Evolutionary conservation across 1,140 invertebrate genomes (phyloP), one percentile per base, ranked within the genome.

Genomic region (Brachystomella parvula): DNA sequence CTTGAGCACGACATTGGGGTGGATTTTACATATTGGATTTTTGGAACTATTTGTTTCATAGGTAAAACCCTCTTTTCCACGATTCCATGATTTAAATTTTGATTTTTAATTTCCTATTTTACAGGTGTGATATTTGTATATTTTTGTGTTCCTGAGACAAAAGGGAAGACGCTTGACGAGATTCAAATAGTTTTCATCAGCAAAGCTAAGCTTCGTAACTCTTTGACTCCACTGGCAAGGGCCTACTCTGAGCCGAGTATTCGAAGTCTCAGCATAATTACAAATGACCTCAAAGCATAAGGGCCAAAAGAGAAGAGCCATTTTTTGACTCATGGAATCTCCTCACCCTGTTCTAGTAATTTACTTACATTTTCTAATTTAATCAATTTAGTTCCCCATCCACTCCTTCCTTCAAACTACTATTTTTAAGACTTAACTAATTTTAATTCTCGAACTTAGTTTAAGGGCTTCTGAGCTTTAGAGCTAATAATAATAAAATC

Each of bases 11-110:
- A 72, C 19, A 73, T 85, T 44, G 78, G 79, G 35, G 73, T 77
- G 1, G 83, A 83, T 63, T 77, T 73, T 15, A 77, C 79, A 6
- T 86, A 84, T 70, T 82, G 80, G 78, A 74, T 80, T 65, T 86
- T 83, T 73, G 77, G 81, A 2, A 76, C 75, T 26, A 76, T 85
- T 69, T 82, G 82, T 2, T 69, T 79, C 26, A 32, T 83, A 62
- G 78, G 84, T 33, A 78, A 15, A 53, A 26, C 21, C 24, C 49
- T 17, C 6, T 26, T 53, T 3, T 53, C 24, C 12, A 53, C 24
- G 12, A 24, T 17, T 24, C 49, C 24, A 17, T 24, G 24, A 9
- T 24, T 53, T 19, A 53, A 15, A 53, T 6, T 6, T 53, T 17
- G 24, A 53, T 53, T 53, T 26, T 9, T 6, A 53, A n/a, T n/a